These are phyloP conservation scores for Crotalus horridus DNA, from an alignment of 2,113 vertebrate species.

Conservation along the genomic window DNA sequence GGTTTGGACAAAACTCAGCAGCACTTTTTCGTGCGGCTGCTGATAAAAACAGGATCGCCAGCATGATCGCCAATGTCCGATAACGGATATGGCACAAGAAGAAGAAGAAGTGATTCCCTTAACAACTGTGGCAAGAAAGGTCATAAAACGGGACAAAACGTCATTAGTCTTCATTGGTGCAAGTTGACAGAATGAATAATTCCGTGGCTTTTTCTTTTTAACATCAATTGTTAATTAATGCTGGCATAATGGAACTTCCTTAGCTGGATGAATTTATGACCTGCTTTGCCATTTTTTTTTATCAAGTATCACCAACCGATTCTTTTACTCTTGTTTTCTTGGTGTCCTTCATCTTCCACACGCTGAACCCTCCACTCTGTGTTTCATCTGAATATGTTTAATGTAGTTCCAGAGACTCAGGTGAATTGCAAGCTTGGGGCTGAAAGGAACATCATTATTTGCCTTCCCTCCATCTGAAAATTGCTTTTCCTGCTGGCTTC, in stretches of 20 bases:
- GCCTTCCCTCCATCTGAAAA: conserved; percentile 41
- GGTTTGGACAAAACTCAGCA: no score
- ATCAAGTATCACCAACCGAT: neutral
- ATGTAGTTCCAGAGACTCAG: conserved; percentile 39
- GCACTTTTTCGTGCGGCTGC: no score
- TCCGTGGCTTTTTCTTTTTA: neutral
- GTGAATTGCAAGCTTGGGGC: conserved; percentile 36
- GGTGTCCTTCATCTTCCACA: neutral
- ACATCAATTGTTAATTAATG: neutral
- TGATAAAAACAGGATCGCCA: no score
- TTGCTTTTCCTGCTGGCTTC: conserved; percentile 40
- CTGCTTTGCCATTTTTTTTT: neutral
- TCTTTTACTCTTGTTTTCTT: neutral
- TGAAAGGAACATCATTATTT: conserved; percentile 27
- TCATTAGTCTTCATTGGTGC: conserved; percentile 35
- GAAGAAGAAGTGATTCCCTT: no score
- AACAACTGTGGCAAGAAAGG: neutral
- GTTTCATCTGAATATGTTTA: conserved; percentile 39
- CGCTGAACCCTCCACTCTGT: neutral
- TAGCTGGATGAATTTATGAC: neutral
- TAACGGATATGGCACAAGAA: no score
- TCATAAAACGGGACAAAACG: neutral
- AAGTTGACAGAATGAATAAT: neutral
- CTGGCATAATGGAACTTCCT: neutral
- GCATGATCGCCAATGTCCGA: no score